Base-by-base conservation (phyloP, 2,797 vertebrate genomes). In the Poeciliopsis gracilis region DNA sequence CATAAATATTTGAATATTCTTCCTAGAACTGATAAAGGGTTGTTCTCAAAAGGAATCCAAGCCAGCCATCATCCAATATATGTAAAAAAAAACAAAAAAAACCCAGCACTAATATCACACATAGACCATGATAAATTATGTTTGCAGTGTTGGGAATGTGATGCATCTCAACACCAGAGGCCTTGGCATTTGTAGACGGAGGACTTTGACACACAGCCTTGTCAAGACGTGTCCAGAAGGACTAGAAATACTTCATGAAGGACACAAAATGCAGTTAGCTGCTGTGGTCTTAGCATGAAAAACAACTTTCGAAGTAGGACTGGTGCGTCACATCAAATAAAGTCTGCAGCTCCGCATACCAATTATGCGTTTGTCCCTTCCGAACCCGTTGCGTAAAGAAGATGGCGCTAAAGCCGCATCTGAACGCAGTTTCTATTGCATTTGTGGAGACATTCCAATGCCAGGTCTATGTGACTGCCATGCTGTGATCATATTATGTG, bases 401-500 rank as follows among this genome's bases (percentile, higher is more conserved):
- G 78, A 12, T 12, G 16, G 15, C 45, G 30, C 4, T 86, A 80
- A 83, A 84, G 63, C 47, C 41, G 30, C 12, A 7, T 87, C 73
- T 78, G 84, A 93, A 90, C 85, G 57, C 30, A 85, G 67, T 86
- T 85, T 84, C 16, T 77, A 47, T 80, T 90, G 53, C 77, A 88
- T 85, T 87, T 87, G 72, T 43, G 75, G 76, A 53, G 47, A 84
- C 79, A 89, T 87, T 66, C 82, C 16, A 86, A 83, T 74, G 13
- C 25, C 78, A 72, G 79, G 83, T 76, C 53, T 85, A 33, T 85
- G 79, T 67, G 76, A 78, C 16, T 73, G 41, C 75, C 80, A 46
- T 82, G 72, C 47, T 72, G 82, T 84, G 82, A 89, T 89, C 87
- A 81, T 82, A 87, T 91, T 90, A 88, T 76, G 69, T 86, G 75